Conservation (phyloP, 2,888 invertebrate species). For the Rotaria magnacalcarata region DNA sequence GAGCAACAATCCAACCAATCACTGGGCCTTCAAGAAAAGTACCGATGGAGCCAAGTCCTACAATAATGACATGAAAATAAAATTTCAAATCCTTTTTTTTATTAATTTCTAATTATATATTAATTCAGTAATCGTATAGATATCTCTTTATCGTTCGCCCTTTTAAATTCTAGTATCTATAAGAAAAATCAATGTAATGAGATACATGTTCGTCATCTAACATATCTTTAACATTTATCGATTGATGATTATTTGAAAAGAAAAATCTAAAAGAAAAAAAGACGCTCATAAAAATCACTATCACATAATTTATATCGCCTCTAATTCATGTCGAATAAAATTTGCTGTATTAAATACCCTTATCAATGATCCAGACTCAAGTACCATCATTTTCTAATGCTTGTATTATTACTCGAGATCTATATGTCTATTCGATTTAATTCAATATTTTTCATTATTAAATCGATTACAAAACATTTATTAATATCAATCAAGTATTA, state of each 20-base stretch:
- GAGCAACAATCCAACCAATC: constrained; percentile 58
- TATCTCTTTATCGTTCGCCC: no score
- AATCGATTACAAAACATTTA: neutral
- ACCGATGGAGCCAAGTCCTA: constrained; percentile 52
- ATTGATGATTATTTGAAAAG: neutral
- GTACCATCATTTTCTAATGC: neutral
- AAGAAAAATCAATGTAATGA: neutral
- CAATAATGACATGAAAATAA: no score
- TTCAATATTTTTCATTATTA: neutral
- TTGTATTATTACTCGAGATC: neutral
- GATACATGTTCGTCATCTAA: neutral
- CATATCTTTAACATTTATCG: neutral
- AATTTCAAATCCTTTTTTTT: no score
- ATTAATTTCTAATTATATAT: no score
- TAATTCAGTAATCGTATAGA: no score
- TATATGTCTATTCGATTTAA: neutral
- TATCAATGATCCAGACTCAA: neutral
- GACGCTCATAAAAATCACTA: neutral
- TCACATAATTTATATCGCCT: neutral
- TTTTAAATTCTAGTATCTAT: no score
- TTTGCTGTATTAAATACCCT: neutral
- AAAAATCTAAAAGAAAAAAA: neutral
- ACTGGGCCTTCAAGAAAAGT: constrained; percentile 61
- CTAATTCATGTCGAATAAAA: neutral
- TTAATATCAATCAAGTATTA: constrained; percentile 1